Conservation (phyloP, 2,888 invertebrate genomes). For the Theretra japonica region DNA sequence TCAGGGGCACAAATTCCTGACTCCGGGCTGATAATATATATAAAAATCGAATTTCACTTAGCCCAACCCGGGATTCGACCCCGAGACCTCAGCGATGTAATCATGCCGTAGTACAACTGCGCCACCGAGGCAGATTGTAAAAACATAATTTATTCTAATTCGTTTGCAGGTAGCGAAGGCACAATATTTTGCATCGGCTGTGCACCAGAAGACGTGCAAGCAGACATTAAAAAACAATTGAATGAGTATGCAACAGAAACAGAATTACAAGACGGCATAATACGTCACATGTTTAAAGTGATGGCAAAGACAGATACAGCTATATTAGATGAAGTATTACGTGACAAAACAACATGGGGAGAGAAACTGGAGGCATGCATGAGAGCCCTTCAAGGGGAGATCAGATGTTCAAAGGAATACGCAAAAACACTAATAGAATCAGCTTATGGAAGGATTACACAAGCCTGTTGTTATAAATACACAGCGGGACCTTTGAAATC, state of each 20-base stretch:
- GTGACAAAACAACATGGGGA: constrained; percentile 43
- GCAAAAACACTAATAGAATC: constrained; percentile 50
- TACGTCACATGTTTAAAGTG: constrained; percentile 51
- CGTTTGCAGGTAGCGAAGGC: constrained; percentile 56
- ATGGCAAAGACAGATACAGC: constrained; percentile 42
- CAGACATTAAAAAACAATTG: constrained; percentile 43
- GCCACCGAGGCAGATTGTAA: no score
- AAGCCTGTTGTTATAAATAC: constrained; percentile 40
- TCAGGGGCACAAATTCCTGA: no score
- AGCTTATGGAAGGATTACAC: constrained; percentile 48
- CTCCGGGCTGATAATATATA: no score
- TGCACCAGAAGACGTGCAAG: constrained; percentile 51
- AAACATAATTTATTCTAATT: background rate
- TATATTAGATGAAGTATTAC: constrained; percentile 40
- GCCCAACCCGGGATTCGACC: no score
- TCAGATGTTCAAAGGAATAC: constrained; percentile 54
- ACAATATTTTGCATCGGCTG: constrained; percentile 63
- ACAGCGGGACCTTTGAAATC: constrained; percentile 45
- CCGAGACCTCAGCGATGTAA: no score
- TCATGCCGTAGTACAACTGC: no score
- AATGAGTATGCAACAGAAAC: constrained; percentile 40
- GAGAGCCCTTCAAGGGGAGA: constrained; percentile 45
- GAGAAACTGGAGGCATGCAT: constrained; percentile 53
- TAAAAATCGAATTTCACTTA: no score
- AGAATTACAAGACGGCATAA: constrained; percentile 48